Evolutionary conservation across 2,113 vertebrate genomes (phyloP).

Genomic region (Cebidichthys violaceus): DNA sequence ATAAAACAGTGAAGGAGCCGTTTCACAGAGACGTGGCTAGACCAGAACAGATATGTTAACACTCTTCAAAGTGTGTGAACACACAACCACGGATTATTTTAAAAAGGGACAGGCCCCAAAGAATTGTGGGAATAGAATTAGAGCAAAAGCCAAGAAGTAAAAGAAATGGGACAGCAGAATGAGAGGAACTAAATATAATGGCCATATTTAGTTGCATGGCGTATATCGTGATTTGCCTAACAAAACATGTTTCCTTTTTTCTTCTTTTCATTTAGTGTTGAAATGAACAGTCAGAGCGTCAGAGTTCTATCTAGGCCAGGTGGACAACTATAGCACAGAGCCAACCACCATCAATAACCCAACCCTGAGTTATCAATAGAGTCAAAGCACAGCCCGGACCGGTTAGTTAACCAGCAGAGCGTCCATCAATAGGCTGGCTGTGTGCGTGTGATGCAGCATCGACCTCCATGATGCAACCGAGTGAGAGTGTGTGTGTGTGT

Average conservation of each 20-base stretch:
- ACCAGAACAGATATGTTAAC: not conserved
- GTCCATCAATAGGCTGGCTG: slow-evolving; percentile 38
- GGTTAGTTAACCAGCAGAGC: slow-evolving; percentile 46
- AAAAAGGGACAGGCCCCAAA: not conserved
- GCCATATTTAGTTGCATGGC: not conserved
- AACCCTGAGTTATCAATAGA: slow-evolving; percentile 35
- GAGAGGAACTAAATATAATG: not conserved
- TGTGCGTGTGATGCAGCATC: slow-evolving; percentile 7
- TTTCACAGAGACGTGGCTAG: not conserved
- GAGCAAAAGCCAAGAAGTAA: not conserved
- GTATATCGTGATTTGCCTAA: not conserved
- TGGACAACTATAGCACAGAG: slow-evolving; percentile 9
- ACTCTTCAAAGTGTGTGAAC: not conserved
- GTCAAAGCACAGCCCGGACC: not conserved
- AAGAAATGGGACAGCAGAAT: not conserved
- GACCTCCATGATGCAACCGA: slow-evolving; percentile 6
- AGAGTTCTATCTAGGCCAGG: slow-evolving; percentile 16
- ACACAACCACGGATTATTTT: too few species aligned
- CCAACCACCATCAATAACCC: slow-evolving; percentile 52
- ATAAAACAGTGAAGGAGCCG: not conserved
- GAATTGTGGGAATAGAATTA: not conserved
- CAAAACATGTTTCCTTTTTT: not conserved
- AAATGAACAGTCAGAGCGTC: not conserved
- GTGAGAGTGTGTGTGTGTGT: not conserved
- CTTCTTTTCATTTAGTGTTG: not conserved